Base-by-base conservation (phyloP, 1,140 invertebrate species). In the Danaus melanippus region DNA sequence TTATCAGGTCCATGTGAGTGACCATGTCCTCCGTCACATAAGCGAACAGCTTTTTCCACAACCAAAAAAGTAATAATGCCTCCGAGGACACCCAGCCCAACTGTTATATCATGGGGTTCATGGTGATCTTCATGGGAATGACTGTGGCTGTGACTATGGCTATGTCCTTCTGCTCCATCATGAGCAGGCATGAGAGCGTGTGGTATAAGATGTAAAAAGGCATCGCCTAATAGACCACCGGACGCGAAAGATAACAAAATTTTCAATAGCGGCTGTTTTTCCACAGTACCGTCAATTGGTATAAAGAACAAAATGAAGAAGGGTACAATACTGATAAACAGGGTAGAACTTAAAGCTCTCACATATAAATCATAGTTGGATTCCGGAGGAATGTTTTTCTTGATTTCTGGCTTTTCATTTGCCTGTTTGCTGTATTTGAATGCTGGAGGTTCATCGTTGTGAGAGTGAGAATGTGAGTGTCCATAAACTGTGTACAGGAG, bases 141-240 rank as follows among this genome's bases (percentile, higher is more conserved):
- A 52, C 74, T 78, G 73, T 92, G 90, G 55, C 89, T 88, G 88
- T 56, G 81, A 60, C 76, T 93, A 88, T 92, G 90, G 8, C 80
- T 87, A 68, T 86, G 81, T 46, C 89, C 86, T 8, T 32, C 53
- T 60, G 21, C 47, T n/a, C 49, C 53, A 17, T 46, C 48, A 53
- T 39, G 15, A 15, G 62, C 76, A 40, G 76, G 74, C 42, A 92
- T 87, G 1, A 97, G 89, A 11, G 97, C 96, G 89, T 99, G 97
- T 41, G 97, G 97, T 76, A 99, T 99, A 17, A 99, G 87, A 89
- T 99, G 97, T 2, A 99, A 87, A 87, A 99, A 99, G 6, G 97
- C 97, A 89, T 99, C 97, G 8, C 97, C 97, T 1, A 99, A 87
- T 9, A 99, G 87, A 58, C 97, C 97, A 48, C 97, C 97, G 7